Evolutionary conservation across 92 coral and sea anemone species (phyloP).

Genomic region (Epizoanthus stellaris): DNA sequence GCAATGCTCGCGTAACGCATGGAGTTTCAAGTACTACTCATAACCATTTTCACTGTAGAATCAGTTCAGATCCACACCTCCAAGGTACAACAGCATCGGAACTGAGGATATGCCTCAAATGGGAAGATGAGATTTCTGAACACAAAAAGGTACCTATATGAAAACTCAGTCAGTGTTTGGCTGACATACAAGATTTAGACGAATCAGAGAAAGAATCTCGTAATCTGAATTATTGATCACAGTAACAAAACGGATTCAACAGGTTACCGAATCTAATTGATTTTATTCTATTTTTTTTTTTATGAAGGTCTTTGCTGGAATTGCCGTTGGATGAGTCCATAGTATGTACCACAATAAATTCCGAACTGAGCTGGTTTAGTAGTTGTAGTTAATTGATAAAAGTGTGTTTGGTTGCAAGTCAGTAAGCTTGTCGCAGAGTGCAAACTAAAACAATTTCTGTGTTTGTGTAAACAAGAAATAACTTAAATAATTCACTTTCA

Average conservation of each 20-base stretch:
- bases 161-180: no score
- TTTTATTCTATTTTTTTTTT: no score
- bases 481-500: conserved; percentile 17
- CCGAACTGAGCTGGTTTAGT: neutral
- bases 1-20: no score
- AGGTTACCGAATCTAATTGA: neutral
- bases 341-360: neutral
- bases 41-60: no score
- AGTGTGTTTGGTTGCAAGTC: neutral
- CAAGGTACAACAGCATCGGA: no score
- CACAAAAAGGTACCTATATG: no score
- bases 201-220: neutral
- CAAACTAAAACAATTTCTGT: neutral
- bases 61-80: no score
- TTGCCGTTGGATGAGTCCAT: neutral
- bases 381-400: neutral
- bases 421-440: neutral
- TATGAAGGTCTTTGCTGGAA: neutral
- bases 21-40: no score
- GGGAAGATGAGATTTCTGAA: no score
- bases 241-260: neutral
- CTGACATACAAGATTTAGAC: neutral
- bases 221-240: neutral
- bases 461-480: neutral
- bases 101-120: no score